Evolutionary conservation across 1,140 invertebrate genomes (phyloP).

Genomic region (Chionoecetes opilio): DNA sequence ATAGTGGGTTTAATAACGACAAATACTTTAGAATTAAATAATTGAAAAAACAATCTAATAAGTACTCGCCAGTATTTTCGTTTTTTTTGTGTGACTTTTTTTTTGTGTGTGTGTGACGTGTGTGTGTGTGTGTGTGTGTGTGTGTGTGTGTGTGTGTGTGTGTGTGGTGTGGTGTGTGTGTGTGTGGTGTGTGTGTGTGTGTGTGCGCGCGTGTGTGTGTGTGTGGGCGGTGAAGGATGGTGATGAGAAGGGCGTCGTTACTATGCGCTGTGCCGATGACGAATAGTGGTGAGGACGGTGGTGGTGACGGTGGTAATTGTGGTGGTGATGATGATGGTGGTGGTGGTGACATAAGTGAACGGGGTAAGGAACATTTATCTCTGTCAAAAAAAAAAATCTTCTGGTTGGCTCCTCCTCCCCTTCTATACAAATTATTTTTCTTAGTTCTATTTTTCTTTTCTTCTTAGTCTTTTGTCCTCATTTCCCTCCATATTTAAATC

Average conservation of each 20-base stretch:
- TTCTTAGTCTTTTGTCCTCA: not conserved
- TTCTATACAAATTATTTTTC: not conserved
- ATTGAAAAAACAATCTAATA: not conserved
- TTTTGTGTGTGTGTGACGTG: not conserved
- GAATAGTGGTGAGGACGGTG: not conserved
- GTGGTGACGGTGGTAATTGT: not conserved
- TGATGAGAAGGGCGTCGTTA: not conserved
- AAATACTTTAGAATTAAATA: not conserved
- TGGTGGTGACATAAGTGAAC: not conserved
- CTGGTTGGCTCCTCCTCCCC: too few species aligned
- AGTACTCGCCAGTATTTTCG: not conserved
- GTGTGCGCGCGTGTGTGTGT: not conserved
- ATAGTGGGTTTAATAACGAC: too few species aligned
- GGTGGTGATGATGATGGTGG: not conserved
- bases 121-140: not conserved
- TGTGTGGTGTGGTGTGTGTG: too few species aligned
- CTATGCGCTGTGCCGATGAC: not conserved
- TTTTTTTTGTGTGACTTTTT: not conserved
- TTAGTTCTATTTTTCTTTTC: not conserved
- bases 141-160: too few species aligned
- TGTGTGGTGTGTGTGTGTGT: not conserved
- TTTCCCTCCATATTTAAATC: not conserved
- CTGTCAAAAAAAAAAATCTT: not conserved
- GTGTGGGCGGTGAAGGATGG: not conserved
- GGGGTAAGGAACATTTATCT: not conserved